A percentile compares a stretch with the other conserved stretches of the same genome.
Conservation (phyloP, 2,797 vertebrate species). For the Muraenolepis orangiensis region DNA sequence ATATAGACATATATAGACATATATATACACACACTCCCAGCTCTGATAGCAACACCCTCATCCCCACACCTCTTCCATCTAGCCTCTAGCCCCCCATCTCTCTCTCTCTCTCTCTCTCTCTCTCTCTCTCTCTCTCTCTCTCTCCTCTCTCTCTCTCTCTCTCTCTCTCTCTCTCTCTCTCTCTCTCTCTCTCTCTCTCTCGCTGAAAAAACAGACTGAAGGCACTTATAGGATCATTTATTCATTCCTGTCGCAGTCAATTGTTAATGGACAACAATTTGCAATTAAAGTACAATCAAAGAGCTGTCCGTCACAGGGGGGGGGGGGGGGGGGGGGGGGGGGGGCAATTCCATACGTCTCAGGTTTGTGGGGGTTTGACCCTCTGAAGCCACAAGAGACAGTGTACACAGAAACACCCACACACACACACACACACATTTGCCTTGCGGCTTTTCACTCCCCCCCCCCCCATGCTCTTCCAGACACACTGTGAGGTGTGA, state of each 20-base stretch:
- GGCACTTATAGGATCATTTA: slow-evolving; percentile 58
- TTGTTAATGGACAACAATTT: slow-evolving; percentile 50
- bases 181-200: background rate
- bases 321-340: too few species aligned
- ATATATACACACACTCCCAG: too few species aligned
- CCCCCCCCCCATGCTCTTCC: background rate
- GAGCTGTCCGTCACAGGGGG: slow-evolving; percentile 31
- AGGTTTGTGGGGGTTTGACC: too few species aligned
- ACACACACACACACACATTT: too few species aligned
- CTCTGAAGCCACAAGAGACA: too few species aligned
- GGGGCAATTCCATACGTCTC: too few species aligned
- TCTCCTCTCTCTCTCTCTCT: background rate
- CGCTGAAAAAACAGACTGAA: slow-evolving; percentile 16
- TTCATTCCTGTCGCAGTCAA: slow-evolving; percentile 36
- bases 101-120: background rate
- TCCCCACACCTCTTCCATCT: background rate
- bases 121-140: background rate
- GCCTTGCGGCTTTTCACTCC: background rate
- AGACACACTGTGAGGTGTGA: slow-evolving; percentile 29
- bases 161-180: background rate
- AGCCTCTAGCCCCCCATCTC: background rate
- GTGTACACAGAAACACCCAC: too few species aligned
- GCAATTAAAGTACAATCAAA: slow-evolving; percentile 36
- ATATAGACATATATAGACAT: too few species aligned
- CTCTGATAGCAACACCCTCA: background rate